These are phyloP conservation scores for Oreotrochilus melanogaster DNA, from an alignment of 2,113 vertebrate species.

Conservation along the genomic window DNA sequence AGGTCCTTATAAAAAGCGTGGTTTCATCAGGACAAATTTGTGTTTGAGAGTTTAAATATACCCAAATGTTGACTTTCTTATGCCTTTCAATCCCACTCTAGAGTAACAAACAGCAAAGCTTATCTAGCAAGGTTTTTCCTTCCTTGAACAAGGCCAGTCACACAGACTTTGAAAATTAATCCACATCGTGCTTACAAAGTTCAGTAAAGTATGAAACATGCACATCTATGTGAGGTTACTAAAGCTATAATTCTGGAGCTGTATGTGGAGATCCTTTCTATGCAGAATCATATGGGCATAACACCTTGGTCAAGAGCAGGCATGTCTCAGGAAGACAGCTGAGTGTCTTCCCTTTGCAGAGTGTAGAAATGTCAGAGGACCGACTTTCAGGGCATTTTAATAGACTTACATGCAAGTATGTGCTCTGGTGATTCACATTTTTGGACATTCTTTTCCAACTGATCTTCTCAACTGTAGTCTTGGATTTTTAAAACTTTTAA, in stretches of 20 bases:
- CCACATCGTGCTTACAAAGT: neutral
- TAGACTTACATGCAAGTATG: accelerated
- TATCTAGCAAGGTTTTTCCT: neutral
- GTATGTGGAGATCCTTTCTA: neutral
- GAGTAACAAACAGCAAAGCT: neutral
- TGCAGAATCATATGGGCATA: neutral
- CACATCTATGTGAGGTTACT: neutral
- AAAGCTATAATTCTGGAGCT: neutral
- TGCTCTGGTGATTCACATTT: neutral
- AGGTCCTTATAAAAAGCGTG: neutral
- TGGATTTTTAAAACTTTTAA: neutral
- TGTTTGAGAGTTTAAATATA: neutral
- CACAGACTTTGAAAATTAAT: neutral
- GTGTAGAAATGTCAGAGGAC: accelerated
- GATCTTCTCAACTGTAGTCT: neutral
- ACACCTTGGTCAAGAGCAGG: neutral
- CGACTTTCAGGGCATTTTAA: neutral
- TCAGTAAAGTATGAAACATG: neutral
- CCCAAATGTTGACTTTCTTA: neutral
- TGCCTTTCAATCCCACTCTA: neutral
- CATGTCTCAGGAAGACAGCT: neutral
- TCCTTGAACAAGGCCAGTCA: neutral
- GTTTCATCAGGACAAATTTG: neutral
- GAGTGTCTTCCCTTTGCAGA: neutral
- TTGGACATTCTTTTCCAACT: neutral